Evolutionary conservation across 2,797 vertebrate genomes (phyloP).

Genomic region (Australoheros facetus): DNA sequence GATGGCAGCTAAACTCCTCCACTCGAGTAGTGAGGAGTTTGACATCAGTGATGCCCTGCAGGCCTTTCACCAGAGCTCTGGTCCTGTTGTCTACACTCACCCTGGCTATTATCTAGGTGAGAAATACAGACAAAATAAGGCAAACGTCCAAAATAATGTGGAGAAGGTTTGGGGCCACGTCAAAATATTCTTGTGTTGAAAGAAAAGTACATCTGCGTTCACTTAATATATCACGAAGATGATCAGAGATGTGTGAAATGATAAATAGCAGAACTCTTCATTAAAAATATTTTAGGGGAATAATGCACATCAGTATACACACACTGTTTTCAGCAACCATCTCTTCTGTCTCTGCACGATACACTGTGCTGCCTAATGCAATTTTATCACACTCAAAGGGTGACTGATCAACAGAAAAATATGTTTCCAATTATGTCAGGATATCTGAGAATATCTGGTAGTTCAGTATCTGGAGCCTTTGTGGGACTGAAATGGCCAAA

Average conservation of each 20-base stretch:
- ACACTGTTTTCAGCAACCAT: too few relatives aligned
- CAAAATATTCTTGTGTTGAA: too few relatives aligned
- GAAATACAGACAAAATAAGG: neutral
- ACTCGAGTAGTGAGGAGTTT: slow-evolving; percentile 89
- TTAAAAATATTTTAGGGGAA: accelerated
- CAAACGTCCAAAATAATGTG: neutral
- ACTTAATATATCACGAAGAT: too few relatives aligned
- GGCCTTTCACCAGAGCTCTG: slow-evolving; percentile 89
- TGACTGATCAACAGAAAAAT: neutral
- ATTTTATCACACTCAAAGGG: neutral
- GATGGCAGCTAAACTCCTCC: slow-evolving; percentile 92
- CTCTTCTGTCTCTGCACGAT: too few relatives aligned
- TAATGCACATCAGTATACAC: too few relatives aligned
- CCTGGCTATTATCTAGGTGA: slow-evolving; percentile 91
- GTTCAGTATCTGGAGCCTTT: too few relatives aligned
- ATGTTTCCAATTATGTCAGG: too few relatives aligned
- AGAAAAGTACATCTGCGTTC: neutral
- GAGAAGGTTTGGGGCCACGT: neutral
- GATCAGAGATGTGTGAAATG: neutral
- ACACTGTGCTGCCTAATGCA: accelerated
- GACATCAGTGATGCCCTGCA: slow-evolving; percentile 86
- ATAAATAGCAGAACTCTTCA: neutral
- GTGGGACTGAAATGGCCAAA: too few relatives aligned
- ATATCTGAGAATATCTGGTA: neutral
- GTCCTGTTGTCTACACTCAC: slow-evolving; percentile 95